Evolutionary conservation across 2,888 invertebrate genomes (phyloP), one percentile per base, ranked within the genome.

Genomic region (Parnassius orleans): DNA sequence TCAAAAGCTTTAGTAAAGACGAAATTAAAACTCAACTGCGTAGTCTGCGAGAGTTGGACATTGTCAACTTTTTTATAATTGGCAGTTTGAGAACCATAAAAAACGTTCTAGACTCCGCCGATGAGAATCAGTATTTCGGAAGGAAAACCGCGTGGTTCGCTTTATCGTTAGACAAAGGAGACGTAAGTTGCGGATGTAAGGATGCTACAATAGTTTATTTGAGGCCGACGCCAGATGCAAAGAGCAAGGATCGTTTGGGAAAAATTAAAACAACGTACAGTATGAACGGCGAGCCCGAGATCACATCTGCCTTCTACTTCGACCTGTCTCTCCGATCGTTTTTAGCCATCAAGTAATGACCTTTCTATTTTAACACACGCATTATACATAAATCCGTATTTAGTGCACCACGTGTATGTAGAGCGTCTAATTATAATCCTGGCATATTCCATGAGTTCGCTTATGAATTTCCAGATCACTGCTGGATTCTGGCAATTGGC

Each of bases 111-210:
- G 94, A 95, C 72, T 93, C 93, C 0, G 96, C 95, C 0, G 95
- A 96, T 65, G 93, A 93, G 53, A 93, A 95, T 51, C 94, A 94
- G 66, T 96, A 95, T 79, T 97, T 97, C 75, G 96, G 95, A 14
- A 93, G 95, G 63, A 96, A 97, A 83, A 96, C 95, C 69, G 96
- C 97, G 53, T 97, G 98, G 98, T 96, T 96, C 80, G 95, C 96
- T 3, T 91, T 98, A 42, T 95, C 96, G 0, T 93, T 96, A 80
- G 95, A 95, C 68, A 94, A 95, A 72, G 95, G 95, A 0, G 94
- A 95, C 69, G 90, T 96, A 2, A 93, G 93, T 64, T 97, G 97
- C 73, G 93, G 93, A 56, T 95, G 96, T 77, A 94, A 93, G 72
- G 96, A 96, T 81, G 95, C 96, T 0, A 95, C 95, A 0, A 93